Base-by-base conservation (phyloP, 2,797 vertebrate genomes). In the Acipenser transmontanus region DNA sequence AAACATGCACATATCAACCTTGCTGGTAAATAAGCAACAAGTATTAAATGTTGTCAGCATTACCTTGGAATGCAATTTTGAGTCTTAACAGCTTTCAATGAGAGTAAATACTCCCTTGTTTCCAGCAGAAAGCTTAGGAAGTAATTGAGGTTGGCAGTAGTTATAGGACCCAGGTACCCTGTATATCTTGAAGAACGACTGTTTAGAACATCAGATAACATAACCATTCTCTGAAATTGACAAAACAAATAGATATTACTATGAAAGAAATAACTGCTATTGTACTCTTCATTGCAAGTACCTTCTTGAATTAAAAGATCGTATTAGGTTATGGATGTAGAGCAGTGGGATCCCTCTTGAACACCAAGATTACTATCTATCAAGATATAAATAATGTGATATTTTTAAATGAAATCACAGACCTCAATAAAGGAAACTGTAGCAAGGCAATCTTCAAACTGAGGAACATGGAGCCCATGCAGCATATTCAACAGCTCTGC, bases 341-440 rank as follows among this genome's bases (percentile, higher is more conserved):
- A 34, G 34, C 34, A 34, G 34, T 34, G 34, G 34, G 34, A 34
- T 34, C 34, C 34, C 34, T 34, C 34, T 4, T 4, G 4, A 34
- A 34, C 34, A 34, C 34, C 34, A 34, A 34, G 34, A 34, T 34
- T 34, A 34, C 34, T 34, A 34, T 34, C 34, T 34, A 34, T 34
- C 34, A 34, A 34, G 34, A 34, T 4, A 34, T 34, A 34, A 34
- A 34, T 34, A 34, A 34, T 4, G 34, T 34, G 34, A 34, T 34
- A 34, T 4, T 34, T 34, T 34, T 34, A 34, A 34, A 34, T 34
- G 34, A 34, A 34, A 34, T 34, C 34, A 34, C 52, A 9, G 8
- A 54, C 52, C 52, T 54, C 52, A 54, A 54, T 9, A n/a, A 54
- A 54, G 8, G 52, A 54, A 54, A 54, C 52, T 54, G 52, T 54